Conservation (phyloP, 2,797 vertebrate species). For the Oryzias sinensis region DNA sequence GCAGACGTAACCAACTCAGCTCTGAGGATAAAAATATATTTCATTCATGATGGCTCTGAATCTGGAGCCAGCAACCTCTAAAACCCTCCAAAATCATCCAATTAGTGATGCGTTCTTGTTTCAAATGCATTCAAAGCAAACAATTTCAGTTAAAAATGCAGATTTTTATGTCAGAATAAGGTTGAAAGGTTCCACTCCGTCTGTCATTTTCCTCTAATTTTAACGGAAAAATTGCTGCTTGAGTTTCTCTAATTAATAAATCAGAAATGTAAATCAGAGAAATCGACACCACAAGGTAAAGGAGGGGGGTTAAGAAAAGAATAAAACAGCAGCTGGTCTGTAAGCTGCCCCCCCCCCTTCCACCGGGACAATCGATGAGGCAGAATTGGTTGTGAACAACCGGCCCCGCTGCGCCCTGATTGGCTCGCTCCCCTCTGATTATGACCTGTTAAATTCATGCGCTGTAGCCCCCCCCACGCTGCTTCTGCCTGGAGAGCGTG, state of each 20-base stretch:
- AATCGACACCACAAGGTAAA: constrained; percentile 2
- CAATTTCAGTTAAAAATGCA: no score
- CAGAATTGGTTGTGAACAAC: constrained; percentile 58
- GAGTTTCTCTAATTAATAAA: neutral
- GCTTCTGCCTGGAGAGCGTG: constrained; percentile 64
- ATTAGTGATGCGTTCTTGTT: no score
- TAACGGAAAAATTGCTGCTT: neutral
- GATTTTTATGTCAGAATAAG: no score
- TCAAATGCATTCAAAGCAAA: no score
- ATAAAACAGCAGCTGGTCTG: constrained; percentile 28
- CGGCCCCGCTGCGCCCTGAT: constrained; percentile 37
- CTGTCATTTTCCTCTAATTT: no score
- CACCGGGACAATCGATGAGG: constrained; percentile 46
- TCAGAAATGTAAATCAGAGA: neutral
- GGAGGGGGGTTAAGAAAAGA: constrained; percentile 28
- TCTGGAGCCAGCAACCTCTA: no score
- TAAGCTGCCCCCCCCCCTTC: constrained; percentile 27
- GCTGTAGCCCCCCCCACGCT: constrained; percentile 55
- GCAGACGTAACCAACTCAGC: no score
- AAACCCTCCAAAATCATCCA: no score
- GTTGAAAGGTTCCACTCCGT: no score
- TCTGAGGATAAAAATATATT: no score
- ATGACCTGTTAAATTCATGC: constrained; percentile 72
- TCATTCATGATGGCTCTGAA: no score
- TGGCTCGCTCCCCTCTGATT: constrained; percentile 47